These are phyloP conservation scores for Acrocephalus kingi DNA, from an alignment of 2,113 vertebrate species.

Conservation along the genomic window DNA sequence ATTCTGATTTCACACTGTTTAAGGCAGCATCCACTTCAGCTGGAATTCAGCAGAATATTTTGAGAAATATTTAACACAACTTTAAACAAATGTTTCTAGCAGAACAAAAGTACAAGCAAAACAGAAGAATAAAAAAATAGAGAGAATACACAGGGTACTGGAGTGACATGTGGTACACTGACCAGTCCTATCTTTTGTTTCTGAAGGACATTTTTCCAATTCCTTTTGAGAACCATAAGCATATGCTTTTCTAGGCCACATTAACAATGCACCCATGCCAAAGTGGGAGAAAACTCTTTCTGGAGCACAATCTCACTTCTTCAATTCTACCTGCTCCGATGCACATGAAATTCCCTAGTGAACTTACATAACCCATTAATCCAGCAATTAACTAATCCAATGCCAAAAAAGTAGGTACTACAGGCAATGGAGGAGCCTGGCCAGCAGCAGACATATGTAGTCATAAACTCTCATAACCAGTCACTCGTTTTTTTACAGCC, in stretches of 20 bases:
- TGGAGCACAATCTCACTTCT: background rate
- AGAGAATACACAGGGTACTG: background rate
- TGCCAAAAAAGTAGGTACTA: background rate
- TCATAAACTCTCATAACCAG: background rate
- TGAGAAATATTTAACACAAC: background rate
- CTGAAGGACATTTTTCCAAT: background rate
- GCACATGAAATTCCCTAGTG: background rate
- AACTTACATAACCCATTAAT: background rate
- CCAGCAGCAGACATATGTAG: background rate
- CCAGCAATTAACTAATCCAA: background rate
- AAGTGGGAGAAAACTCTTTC: background rate
- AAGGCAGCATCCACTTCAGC: background rate
- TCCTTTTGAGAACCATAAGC: rapidly evolving
- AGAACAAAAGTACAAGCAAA: background rate
- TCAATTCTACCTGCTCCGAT: background rate
- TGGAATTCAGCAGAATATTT: background rate
- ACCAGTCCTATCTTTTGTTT: background rate
- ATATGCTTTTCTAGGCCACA: background rate
- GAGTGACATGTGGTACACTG: background rate
- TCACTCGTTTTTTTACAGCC: background rate
- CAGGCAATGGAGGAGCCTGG: rapidly evolving
- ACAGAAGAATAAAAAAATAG: background rate
- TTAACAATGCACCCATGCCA: rapidly evolving
- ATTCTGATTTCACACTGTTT: background rate
- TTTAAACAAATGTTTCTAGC: background rate